Evolutionary conservation across 2,888 invertebrate species (phyloP).

Genomic region (Acrobasis suavella): DNA sequence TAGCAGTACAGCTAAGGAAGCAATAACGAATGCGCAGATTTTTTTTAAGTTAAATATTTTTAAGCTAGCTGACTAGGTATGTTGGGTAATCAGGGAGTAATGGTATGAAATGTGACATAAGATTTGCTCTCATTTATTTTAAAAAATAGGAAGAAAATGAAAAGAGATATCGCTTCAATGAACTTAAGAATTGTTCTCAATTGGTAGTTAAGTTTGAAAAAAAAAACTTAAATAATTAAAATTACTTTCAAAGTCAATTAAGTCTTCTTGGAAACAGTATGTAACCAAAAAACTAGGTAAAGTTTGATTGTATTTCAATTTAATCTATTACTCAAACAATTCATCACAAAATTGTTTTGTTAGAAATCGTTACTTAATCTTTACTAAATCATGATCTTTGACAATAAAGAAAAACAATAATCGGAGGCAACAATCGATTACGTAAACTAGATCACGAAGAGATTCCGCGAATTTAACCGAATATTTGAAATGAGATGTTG

Average conservation of each 20-base stretch:
- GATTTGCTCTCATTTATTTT: too few species aligned
- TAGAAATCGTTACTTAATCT: constrained; percentile 44
- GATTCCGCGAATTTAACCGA: constrained; percentile 22
- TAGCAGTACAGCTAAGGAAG: too few species aligned
- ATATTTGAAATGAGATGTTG: constrained; percentile 19
- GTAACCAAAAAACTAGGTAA: not conserved
- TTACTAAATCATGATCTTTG: constrained; percentile 42
- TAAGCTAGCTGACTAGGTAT: too few species aligned
- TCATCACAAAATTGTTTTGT: constrained; percentile 27
- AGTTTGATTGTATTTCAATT: not conserved
- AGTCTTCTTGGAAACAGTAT: too few species aligned
- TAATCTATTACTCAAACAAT: constrained; percentile 14
- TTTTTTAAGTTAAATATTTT: too few species aligned
- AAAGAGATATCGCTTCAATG: too few species aligned
- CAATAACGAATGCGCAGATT: too few species aligned
- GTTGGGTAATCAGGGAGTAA: too few species aligned
- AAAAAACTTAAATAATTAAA: not conserved
- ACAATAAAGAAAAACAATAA: constrained; percentile 50
- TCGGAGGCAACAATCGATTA: constrained; percentile 49
- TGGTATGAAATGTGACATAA: too few species aligned
- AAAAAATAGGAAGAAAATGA: too few species aligned
- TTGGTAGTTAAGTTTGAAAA: too few species aligned
- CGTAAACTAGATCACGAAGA: constrained; percentile 56
- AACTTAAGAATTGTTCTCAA: too few species aligned
- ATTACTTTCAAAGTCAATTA: not conserved